These are phyloP conservation scores for Xenopus laevis DNA, from an alignment of 2,113 vertebrate genomes.

Conservation along the genomic window DNA sequence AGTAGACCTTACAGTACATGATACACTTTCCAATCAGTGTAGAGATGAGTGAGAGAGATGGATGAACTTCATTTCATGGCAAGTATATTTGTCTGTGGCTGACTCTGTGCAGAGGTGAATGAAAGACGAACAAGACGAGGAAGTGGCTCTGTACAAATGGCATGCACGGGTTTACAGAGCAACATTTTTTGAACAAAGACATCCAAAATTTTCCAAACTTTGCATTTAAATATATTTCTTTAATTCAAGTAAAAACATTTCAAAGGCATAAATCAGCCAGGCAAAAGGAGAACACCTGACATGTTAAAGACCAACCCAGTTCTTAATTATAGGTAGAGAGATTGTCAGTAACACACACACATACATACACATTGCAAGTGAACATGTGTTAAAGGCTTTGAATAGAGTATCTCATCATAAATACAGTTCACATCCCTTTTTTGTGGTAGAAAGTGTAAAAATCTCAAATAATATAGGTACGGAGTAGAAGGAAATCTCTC, in stretches of 20 bases:
- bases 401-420: too few relatives aligned
- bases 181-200: too few relatives aligned
- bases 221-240: not conserved
- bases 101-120: not conserved
- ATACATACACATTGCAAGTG: too few relatives aligned
- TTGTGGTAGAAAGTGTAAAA: too few relatives aligned
- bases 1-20: conserved; percentile 15
- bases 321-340: too few relatives aligned
- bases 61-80: not conserved
- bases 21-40: conserved; percentile 20
- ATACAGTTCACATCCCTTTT: not conserved
- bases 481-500: too few relatives aligned
- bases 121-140: not conserved
- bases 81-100: conserved; percentile 23
- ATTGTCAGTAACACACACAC: too few relatives aligned
- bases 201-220: too few relatives aligned
- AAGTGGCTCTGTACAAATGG: not conserved
- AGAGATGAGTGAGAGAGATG: conserved; percentile 6
- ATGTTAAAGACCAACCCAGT: too few relatives aligned
- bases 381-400: too few relatives aligned
- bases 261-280: too few relatives aligned
- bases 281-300: not conserved
- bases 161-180: not conserved
- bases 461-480: too few relatives aligned
- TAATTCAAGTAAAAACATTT: not conserved